Evolutionary conservation across 2,113 vertebrate species (phyloP).

Genomic region (Platysternon megacephalum): DNA sequence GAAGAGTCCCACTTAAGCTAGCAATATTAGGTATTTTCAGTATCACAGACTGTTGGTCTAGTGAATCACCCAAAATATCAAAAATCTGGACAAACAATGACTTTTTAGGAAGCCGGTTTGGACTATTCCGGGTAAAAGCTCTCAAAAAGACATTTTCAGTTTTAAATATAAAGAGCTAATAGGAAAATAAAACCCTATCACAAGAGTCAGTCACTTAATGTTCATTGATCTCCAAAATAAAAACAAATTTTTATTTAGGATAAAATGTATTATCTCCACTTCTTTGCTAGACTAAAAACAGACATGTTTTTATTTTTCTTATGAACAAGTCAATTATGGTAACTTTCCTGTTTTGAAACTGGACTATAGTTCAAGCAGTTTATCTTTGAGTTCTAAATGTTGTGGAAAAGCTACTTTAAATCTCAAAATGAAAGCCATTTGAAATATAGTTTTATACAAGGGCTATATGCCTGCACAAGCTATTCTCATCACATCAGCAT

Average conservation of each 20-base stretch:
- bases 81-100: background rate
- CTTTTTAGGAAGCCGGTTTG: background rate
- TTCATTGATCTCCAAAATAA: background rate
- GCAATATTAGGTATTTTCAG: background rate
- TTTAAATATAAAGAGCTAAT: background rate
- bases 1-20: background rate
- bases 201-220: background rate
- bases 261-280: background rate
- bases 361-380: background rate
- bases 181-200: background rate
- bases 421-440: background rate
- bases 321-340: background rate
- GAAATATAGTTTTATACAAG: background rate
- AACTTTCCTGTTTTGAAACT: background rate
- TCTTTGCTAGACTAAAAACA: background rate
- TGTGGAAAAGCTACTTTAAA: background rate
- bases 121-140: background rate
- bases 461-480: background rate
- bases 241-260: background rate
- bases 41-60: background rate
- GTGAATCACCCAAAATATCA: background rate
- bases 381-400: background rate
- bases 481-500: background rate
- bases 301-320: background rate
- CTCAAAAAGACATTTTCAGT: background rate